These are phyloP conservation scores for Drusus annulatus DNA, from an alignment of 1,140 invertebrate species.

Conservation along the genomic window DNA sequence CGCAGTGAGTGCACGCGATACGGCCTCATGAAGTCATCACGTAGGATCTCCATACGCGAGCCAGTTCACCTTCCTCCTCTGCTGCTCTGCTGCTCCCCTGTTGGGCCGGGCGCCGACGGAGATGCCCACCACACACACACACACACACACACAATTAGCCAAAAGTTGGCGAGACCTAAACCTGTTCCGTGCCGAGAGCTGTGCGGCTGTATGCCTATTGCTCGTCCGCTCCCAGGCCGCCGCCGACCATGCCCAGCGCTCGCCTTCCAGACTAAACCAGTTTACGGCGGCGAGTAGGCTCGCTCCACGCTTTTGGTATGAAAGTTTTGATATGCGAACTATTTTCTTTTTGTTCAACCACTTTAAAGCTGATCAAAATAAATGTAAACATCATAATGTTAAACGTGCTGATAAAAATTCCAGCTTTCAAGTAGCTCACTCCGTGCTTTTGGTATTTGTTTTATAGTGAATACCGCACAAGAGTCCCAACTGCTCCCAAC, in stretches of 20 bases:
- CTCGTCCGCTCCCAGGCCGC: neutral
- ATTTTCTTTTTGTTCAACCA: slow-evolving; percentile 26
- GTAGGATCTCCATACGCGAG: neutral
- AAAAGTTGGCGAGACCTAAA: slow-evolving; percentile 38
- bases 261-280: slow-evolving; percentile 35
- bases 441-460: too few species aligned
- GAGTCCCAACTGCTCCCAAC: too few species aligned
- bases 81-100: neutral
- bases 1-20: neutral
- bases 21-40: slow-evolving; percentile 24
- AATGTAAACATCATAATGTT: too few species aligned
- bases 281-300: slow-evolving; percentile 7
- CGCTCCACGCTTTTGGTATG: slow-evolving; percentile 31
- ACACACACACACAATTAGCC: slow-evolving; percentile 12
- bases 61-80: neutral
- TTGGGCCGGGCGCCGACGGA: neutral
- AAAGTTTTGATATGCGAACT: slow-evolving; percentile 26
- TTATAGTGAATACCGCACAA: too few species aligned
- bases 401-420: too few species aligned
- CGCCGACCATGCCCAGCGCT: neutral
- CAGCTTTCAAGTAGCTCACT: too few species aligned
- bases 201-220: neutral
- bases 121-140: neutral
- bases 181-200: slow-evolving; percentile 9
- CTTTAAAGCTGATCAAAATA: neutral